Evolutionary conservation across 2,888 invertebrate genomes (phyloP).

Genomic region (Dolomedes plantarius): DNA sequence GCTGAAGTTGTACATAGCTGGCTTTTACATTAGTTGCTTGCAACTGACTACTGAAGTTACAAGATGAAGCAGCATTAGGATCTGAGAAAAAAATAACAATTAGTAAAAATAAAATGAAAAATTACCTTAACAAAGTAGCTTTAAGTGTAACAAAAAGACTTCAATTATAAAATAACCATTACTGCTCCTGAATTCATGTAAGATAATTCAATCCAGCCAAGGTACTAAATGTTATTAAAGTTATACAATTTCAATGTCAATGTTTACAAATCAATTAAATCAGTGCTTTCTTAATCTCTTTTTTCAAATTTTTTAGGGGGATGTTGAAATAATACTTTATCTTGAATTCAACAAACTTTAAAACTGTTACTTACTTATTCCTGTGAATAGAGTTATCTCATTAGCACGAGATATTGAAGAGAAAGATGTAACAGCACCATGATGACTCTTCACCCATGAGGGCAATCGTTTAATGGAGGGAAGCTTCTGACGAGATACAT

Average conservation of each 20-base stretch:
- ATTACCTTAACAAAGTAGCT: neutral
- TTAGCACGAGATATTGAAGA: conserved; percentile 54
- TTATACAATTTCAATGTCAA: too few relatives aligned
- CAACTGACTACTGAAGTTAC: conserved; percentile 48
- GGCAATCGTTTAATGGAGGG: conserved; percentile 49
- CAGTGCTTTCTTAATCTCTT: too few relatives aligned
- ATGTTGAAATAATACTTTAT: too few relatives aligned
- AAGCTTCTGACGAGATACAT: conserved; percentile 57
- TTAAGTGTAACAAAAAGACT: neutral
- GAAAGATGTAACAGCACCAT: conserved; percentile 55
- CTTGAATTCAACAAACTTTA: neutral
- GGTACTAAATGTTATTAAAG: too few relatives aligned
- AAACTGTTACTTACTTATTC: conserved; percentile 33
- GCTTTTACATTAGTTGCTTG: conserved; percentile 48
- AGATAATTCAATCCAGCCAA: too few relatives aligned
- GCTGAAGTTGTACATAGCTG: conserved; percentile 52
- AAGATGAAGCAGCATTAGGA: conserved; percentile 38
- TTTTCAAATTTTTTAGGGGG: too few relatives aligned
- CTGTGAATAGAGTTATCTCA: conserved; percentile 57
- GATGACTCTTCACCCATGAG: conserved; percentile 51
- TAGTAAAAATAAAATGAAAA: neutral
- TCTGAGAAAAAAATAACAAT: conserved; percentile 19
- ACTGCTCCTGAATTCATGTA: too few relatives aligned
- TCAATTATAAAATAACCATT: too few relatives aligned
- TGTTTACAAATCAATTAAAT: too few relatives aligned